Conservation (phyloP, 2,113 vertebrate species). For the Carassius auratus region DNA sequence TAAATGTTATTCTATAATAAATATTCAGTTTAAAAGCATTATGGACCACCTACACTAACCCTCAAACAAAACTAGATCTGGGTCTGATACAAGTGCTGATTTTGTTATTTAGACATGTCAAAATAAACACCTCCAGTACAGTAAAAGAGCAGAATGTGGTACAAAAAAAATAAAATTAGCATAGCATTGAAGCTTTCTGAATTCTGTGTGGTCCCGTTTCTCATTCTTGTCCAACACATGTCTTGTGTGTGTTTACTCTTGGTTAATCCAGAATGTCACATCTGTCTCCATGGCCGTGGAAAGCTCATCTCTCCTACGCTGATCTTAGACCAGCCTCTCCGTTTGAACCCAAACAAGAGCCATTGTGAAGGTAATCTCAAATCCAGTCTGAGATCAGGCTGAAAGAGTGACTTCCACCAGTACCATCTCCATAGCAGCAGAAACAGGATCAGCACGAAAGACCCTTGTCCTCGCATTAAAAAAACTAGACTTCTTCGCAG, state of each 20-base stretch:
- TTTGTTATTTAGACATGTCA: conserved; percentile 10
- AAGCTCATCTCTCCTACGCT: conserved; percentile 14
- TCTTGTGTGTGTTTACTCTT: conserved; percentile 56
- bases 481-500: conserved; percentile 56
- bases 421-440: conserved; percentile 46
- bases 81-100: not conserved
- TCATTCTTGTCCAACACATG: conserved; percentile 48
- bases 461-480: conserved; percentile 26
- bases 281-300: conserved; percentile 40
- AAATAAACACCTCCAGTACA: not conserved
- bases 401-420: conserved; percentile 22
- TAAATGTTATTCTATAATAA: not conserved
- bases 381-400: conserved; percentile 13
- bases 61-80: not conserved
- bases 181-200: not conserved
- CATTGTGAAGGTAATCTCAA: conserved; percentile 33
- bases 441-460: conserved; percentile 33
- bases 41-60: conserved; percentile 5
- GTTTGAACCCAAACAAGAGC: not conserved
- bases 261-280: conserved; percentile 35
- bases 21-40: not conserved
- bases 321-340: conserved; percentile 11
- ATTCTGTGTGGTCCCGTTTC: conserved; percentile 29
- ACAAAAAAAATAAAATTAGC: no score
- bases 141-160: not conserved